phyloP scores from a whole-genome alignment of 2,797 vertebrate genomes.

The Siniperca undulata region DNA sequence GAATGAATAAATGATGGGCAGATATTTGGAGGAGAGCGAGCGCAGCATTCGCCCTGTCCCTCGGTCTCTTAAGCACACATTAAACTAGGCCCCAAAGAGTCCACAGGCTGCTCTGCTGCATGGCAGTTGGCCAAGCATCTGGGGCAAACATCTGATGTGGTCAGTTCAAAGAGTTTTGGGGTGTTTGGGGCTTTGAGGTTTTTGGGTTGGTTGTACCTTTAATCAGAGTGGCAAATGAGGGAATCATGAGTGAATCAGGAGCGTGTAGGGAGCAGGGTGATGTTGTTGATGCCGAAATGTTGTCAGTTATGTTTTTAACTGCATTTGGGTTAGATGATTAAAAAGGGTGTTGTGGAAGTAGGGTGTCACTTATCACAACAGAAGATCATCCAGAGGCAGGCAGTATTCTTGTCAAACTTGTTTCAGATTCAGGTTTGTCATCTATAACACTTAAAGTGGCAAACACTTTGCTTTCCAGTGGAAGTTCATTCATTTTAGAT shows the following conservation, averaged over 20 bases:
- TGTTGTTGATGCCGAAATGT: slow-evolving; percentile 29
- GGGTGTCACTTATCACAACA: slow-evolving; percentile 15
- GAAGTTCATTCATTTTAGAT: slow-evolving; percentile 5
- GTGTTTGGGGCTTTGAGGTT: slow-evolving; percentile 54
- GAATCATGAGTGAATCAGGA: slow-evolving; percentile 32
- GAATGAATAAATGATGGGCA: slow-evolving; percentile 85
- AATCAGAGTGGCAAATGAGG: slow-evolving; percentile 59
- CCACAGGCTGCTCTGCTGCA: slow-evolving; percentile 54
- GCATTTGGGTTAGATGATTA: slow-evolving; percentile 41
- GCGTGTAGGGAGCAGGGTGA: slow-evolving; percentile 25
- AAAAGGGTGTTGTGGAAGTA: slow-evolving; percentile 5
- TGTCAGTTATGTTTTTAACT: slow-evolving; percentile 23
- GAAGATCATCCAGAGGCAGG: slow-evolving; percentile 5
- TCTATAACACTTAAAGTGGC: not conserved
- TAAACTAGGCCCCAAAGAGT: slow-evolving; percentile 65
- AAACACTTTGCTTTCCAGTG: slow-evolving; percentile 15
- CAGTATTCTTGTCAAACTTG: not conserved
- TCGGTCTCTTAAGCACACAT: slow-evolving; percentile 78
- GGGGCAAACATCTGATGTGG: slow-evolving; percentile 77
- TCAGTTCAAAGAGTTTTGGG: slow-evolving; percentile 57
- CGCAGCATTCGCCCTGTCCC: slow-evolving; percentile 52
- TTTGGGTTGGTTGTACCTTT: slow-evolving; percentile 53
- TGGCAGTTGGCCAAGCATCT: slow-evolving; percentile 72
- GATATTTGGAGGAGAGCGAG: slow-evolving; percentile 75
- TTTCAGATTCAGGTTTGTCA: slow-evolving; percentile 20